These are phyloP conservation scores for Silurus lanzhouensis DNA, from an alignment of 2,797 vertebrate species.

Conservation along the genomic window DNA sequence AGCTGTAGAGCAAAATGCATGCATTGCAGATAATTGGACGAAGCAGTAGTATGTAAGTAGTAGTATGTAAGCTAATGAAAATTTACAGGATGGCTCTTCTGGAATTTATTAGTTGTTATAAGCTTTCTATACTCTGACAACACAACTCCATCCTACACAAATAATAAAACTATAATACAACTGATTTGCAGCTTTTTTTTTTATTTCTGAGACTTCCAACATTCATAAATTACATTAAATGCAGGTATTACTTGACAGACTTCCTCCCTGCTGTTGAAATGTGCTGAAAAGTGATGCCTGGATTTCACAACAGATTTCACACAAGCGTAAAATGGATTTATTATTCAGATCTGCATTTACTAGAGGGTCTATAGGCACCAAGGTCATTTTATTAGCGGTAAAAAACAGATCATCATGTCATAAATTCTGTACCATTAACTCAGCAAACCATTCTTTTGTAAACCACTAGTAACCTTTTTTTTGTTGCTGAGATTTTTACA, in stretches of 20 bases:
- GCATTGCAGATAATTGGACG: background rate
- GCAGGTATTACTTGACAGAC: background rate
- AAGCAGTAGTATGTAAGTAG: background rate
- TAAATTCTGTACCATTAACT: background rate
- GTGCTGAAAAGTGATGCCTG: background rate
- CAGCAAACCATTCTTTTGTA: background rate
- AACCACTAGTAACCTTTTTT: background rate
- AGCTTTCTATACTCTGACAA: background rate
- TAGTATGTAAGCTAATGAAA: background rate
- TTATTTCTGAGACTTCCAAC: background rate
- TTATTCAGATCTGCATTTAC: background rate
- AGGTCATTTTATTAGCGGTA: background rate
- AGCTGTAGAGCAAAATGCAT: background rate
- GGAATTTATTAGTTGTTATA: background rate
- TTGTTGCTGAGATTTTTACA: background rate
- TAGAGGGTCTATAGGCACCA: background rate
- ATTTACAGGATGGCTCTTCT: background rate
- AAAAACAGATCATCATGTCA: background rate
- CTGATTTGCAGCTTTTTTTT: background rate
- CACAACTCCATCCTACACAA: background rate
- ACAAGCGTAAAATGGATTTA: background rate
- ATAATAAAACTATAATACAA: background rate
- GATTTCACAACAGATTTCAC: constrained; percentile 5
- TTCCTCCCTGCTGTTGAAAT: background rate
- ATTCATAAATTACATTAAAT: background rate